Evolutionary conservation across 2,888 invertebrate genomes (phyloP).

Genomic region (Dryocosmus kuriphilus): DNA sequence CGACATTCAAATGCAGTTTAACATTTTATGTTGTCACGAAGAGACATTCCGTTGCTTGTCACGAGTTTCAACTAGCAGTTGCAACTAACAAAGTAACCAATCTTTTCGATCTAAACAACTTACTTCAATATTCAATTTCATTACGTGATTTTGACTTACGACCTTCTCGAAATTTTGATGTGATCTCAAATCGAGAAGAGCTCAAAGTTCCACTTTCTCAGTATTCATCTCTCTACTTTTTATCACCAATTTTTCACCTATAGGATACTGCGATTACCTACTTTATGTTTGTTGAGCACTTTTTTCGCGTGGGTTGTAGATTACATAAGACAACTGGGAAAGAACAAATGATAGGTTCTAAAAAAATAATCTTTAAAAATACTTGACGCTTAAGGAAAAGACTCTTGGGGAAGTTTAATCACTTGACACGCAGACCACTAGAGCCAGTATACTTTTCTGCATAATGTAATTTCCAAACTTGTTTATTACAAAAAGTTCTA

Average conservation of each 20-base stretch:
- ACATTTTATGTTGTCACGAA: slow-evolving; percentile 34
- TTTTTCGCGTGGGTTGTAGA: not conserved
- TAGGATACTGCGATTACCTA: not conserved
- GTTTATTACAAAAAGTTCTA: not conserved
- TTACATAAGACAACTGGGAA: not conserved
- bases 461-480: not conserved
- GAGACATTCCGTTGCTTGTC: slow-evolving; percentile 32
- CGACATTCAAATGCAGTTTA: slow-evolving; percentile 35
- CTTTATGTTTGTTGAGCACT: not conserved
- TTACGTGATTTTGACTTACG: not conserved
- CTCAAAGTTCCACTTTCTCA: not conserved
- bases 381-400: slow-evolving; percentile 6
- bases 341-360: slow-evolving; percentile 2
- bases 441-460: not conserved
- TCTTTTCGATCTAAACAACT: slow-evolving; percentile 15
- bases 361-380: not conserved
- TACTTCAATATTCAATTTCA: slow-evolving; percentile 10
- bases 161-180: not conserved
- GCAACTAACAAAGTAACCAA: slow-evolving; percentile 7
- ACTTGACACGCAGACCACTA: not conserved
- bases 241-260: not conserved
- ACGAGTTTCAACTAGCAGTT: slow-evolving; percentile 8
- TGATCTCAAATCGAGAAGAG: slow-evolving; percentile 1
- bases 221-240: not conserved
- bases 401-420: not conserved